Conservation (phyloP, 1,140 invertebrate genomes). For the Listronotus oregonensis region DNA sequence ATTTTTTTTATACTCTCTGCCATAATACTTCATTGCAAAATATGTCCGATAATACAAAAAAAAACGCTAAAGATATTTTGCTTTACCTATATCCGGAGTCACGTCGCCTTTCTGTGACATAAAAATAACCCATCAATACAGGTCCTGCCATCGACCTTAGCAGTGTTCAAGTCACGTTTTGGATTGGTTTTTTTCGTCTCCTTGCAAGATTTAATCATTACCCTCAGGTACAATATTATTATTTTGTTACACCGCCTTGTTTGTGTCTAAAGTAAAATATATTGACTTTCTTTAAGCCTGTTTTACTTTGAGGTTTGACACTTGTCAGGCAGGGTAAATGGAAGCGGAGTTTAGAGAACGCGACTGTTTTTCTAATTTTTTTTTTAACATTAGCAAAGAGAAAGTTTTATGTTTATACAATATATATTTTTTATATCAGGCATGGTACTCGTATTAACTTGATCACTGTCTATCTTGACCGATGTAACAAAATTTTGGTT, state of each 20-base stretch:
- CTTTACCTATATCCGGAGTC: slow-evolving; percentile 8
- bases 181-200: slow-evolving; percentile 34
- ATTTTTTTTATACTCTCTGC: too few relatives aligned
- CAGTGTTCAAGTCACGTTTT: slow-evolving; percentile 29
- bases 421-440: too few relatives aligned
- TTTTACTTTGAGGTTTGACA: slow-evolving; percentile 25
- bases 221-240: slow-evolving; percentile 35
- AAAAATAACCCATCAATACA: slow-evolving; percentile 37
- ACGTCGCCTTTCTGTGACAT: slow-evolving; percentile 30
- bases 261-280: slow-evolving; percentile 30
- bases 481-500: too few relatives aligned
- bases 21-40: too few relatives aligned
- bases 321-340: neutral
- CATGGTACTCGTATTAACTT: too few relatives aligned
- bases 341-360: neutral
- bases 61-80: too few relatives aligned
- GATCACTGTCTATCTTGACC: too few relatives aligned
- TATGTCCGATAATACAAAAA: too few relatives aligned
- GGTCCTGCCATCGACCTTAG: slow-evolving; percentile 15
- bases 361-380: neutral
- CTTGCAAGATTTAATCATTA: slow-evolving; percentile 33
- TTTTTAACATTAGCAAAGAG: too few relatives aligned
- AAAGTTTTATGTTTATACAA: too few relatives aligned
- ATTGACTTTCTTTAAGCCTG: slow-evolving; percentile 25
- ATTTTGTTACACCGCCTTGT: slow-evolving; percentile 31